phyloP scores from a whole-genome alignment of 2,113 vertebrate genomes.

The human (Homo sapiens) region DNA sequence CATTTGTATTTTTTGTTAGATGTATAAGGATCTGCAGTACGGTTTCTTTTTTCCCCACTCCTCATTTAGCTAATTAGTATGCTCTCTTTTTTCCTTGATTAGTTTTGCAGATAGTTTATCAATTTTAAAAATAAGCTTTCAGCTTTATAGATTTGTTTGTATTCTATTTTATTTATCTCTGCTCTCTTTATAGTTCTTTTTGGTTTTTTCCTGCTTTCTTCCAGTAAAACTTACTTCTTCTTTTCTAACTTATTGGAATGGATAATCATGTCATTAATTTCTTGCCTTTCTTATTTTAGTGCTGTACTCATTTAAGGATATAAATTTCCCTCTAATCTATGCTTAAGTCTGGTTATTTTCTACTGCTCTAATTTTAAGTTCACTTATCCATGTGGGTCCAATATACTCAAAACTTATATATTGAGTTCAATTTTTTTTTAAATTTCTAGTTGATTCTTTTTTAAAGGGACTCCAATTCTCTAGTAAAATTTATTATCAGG shows the following conservation, averaged over 20 bases:
- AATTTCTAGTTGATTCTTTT: background rate
- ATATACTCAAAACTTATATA: conserved; percentile 29
- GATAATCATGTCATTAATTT: conserved; percentile 40
- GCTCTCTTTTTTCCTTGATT: background rate
- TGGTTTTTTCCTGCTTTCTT: background rate
- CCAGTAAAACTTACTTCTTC: background rate
- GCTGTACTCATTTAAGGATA: background rate
- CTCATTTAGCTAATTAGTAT: background rate
- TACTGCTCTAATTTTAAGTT: conserved; percentile 48
- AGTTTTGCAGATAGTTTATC: background rate
- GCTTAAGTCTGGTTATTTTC: conserved; percentile 38
- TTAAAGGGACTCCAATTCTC: background rate
- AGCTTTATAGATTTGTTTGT: background rate
- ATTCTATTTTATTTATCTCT: background rate
- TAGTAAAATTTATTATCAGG: background rate
- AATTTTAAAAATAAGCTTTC: background rate
- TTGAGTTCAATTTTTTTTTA: background rate
- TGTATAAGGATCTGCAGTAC: background rate
- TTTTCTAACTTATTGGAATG: background rate
- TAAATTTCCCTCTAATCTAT: conserved; percentile 9
- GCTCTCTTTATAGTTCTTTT: background rate
- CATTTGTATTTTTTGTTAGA: background rate
- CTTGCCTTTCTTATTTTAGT: conserved; percentile 30
- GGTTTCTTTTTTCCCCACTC: background rate
- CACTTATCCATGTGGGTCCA: conserved; percentile 12